Percentiles rank a stretch among this genome's conserved stretches.
These are phyloP conservation scores for Drosophila burlai DNA, from an alignment of 1,140 invertebrate genomes.

Conservation along the genomic window DNA sequence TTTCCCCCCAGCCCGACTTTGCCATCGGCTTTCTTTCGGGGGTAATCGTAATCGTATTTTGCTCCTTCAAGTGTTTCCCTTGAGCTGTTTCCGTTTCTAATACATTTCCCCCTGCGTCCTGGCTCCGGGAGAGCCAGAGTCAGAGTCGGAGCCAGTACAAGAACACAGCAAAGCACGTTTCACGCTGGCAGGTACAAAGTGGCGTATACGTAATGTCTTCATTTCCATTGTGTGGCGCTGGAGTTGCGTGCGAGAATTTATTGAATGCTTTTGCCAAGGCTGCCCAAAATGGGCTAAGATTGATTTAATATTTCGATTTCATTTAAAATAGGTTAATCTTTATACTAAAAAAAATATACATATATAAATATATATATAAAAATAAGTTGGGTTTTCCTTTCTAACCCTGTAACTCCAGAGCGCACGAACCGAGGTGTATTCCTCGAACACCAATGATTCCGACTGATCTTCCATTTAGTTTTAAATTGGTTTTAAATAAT, in stretches of 20 bases:
- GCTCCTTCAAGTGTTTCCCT: slow-evolving; percentile 75
- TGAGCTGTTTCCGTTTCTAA: slow-evolving; percentile 80
- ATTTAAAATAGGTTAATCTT: too few species aligned
- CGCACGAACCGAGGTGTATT: too few species aligned
- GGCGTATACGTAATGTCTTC: slow-evolving; percentile 79
- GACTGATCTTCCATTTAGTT: too few species aligned
- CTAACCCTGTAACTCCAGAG: too few species aligned
- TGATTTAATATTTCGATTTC: too few species aligned
- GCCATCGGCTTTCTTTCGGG: slow-evolving; percentile 38
- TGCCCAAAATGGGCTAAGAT: not conserved
- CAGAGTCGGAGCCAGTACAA: not conserved
- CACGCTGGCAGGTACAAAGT: slow-evolving; percentile 54
- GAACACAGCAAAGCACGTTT: slow-evolving; percentile 40
- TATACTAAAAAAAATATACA: too few species aligned
- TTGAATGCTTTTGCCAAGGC: slow-evolving; percentile 61
- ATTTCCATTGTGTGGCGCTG: slow-evolving; percentile 47
- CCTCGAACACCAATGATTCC: too few species aligned
- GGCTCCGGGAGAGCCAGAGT: not conserved
- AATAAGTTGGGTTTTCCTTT: too few species aligned
- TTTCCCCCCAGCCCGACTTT: slow-evolving; percentile 8
- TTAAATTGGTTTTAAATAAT: too few species aligned
- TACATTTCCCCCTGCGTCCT: slow-evolving; percentile 61
- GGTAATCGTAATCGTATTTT: slow-evolving; percentile 78
- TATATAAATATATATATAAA: too few species aligned
- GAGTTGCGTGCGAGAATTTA: slow-evolving; percentile 59